These are phyloP conservation scores for Podargus strigoides DNA, from an alignment of 2,797 vertebrate genomes.

Conservation along the genomic window DNA sequence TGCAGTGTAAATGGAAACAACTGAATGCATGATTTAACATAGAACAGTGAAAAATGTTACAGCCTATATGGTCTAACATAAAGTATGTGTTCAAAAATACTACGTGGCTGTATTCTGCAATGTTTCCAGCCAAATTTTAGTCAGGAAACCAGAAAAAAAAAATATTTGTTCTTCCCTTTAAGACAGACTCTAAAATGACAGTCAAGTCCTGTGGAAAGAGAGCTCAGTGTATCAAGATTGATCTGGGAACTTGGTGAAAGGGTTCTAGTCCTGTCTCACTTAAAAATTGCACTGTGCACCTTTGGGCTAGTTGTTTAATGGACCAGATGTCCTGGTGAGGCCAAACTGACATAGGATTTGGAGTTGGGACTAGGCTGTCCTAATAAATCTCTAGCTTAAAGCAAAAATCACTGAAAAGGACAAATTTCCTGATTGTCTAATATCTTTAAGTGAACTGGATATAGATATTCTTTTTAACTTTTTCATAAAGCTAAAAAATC, in stretches of 20 bases:
- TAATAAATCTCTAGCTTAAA: background rate
- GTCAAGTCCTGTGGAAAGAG: background rate
- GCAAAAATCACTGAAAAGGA: background rate
- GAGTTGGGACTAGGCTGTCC: background rate
- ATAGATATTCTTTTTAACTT: background rate
- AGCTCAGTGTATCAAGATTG: background rate
- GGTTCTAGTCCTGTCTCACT: background rate
- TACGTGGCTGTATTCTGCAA: background rate
- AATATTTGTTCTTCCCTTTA: background rate
- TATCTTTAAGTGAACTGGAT: background rate
- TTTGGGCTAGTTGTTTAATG: background rate
- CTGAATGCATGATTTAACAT: constrained; percentile 76
- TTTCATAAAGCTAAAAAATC: background rate
- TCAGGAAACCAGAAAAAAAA: background rate
- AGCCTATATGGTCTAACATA: constrained; percentile 30
- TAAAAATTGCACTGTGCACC: background rate
- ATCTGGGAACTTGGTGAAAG: background rate
- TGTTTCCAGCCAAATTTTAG: constrained; percentile 9
- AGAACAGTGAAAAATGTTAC: constrained; percentile 64
- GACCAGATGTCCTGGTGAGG: background rate
- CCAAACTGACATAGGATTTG: background rate
- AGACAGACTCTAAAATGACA: background rate
- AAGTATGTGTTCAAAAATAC: constrained; percentile 32
- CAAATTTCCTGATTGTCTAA: background rate
- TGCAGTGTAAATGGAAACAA: constrained; percentile 79